Conservation (phyloP, 2,888 invertebrate genomes). For the Melipona beecheii region DNA sequence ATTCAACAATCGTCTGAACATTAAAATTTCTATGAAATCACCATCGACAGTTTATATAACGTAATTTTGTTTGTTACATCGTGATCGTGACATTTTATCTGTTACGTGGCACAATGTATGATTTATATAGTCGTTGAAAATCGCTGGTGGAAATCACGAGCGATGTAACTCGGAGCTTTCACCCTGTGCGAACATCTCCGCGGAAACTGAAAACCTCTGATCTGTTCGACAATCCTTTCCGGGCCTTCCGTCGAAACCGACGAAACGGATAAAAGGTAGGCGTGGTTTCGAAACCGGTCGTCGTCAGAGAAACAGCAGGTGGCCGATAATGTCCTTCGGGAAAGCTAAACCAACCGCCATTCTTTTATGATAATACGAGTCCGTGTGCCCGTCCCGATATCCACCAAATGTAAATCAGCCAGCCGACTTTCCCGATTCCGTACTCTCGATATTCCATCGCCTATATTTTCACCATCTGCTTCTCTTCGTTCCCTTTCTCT, state of each 20-base stretch:
- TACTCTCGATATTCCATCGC: conserved; percentile 41
- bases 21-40: background rate
- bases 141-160: background rate
- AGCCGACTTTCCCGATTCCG: conserved; percentile 50
- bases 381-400: conserved; percentile 66
- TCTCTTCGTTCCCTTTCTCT: background rate
- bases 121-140: background rate
- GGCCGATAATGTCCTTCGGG: conserved; percentile 74
- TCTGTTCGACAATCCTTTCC: conserved; percentile 14
- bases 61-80: too few species aligned
- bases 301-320: conserved; percentile 74
- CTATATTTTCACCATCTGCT: conserved; percentile 28
- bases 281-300: conserved; percentile 37
- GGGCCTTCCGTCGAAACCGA: conserved; percentile 13
- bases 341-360: conserved; percentile 64
- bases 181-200: background rate
- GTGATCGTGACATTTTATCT: too few species aligned
- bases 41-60: too few species aligned
- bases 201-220: background rate
- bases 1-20: background rate
- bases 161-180: background rate
- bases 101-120: too few species aligned
- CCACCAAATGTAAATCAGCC: conserved; percentile 75
- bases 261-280: conserved; percentile 53
- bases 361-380: conserved; percentile 76